Percentiles rank a stretch among this genome's conserved stretches.
Evolutionary conservation across 1,140 invertebrate species (phyloP).

Genomic region (Ridgeia piscesae): DNA sequence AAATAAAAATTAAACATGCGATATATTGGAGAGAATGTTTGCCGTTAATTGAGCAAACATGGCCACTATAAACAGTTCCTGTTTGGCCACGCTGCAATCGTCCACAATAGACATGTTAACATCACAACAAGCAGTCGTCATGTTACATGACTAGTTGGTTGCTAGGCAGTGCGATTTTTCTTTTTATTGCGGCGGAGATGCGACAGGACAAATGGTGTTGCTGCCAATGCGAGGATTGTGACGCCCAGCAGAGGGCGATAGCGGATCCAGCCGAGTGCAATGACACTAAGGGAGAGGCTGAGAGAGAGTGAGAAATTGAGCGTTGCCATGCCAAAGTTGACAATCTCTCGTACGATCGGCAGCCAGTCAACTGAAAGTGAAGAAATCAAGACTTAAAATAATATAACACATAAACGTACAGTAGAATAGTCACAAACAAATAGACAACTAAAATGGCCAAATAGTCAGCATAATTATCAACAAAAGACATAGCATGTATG

Average conservation of each 20-base stretch:
- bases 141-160: neutral
- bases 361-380: constrained; percentile 50
- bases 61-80: neutral
- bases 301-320: constrained; percentile 70
- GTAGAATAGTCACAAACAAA: too few relatives aligned
- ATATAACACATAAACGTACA: too few relatives aligned
- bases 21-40: too few relatives aligned
- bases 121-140: neutral
- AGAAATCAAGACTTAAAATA: neutral
- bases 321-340: constrained; percentile 55
- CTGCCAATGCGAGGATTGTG: constrained; percentile 65
- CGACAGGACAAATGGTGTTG: neutral
- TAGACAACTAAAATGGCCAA: too few relatives aligned
- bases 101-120: neutral
- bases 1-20: too few relatives aligned
- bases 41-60: too few relatives aligned
- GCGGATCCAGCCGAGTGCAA: constrained; percentile 72
- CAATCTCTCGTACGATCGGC: constrained; percentile 53
- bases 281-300: constrained; percentile 69
- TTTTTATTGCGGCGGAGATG: neutral
- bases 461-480: too few relatives aligned
- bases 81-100: neutral
- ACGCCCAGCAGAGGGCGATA: constrained; percentile 71
- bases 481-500: too few relatives aligned
- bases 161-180: neutral